Evolutionary conservation across 2,113 vertebrate species (phyloP).

Genomic region (Rhinoptilus africanus): DNA sequence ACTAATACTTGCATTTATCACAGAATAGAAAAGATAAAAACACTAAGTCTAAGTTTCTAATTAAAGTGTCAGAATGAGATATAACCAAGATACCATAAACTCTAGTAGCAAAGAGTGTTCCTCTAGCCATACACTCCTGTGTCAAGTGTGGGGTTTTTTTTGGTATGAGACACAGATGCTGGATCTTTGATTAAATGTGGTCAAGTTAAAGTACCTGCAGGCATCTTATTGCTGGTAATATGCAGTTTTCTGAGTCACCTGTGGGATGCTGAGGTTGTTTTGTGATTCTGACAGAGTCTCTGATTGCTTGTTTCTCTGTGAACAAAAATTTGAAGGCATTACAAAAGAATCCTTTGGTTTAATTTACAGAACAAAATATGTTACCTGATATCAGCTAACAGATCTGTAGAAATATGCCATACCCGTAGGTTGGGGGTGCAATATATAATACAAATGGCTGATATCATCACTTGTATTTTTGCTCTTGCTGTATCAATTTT

Average conservation of each 20-base stretch:
- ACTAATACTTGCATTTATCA: neutral
- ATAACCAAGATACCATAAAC: neutral
- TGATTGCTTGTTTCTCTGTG: neutral
- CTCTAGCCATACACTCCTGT: neutral
- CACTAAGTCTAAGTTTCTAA: conserved; percentile 2
- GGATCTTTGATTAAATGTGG: neutral
- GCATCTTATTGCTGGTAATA: neutral
- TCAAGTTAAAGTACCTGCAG: neutral
- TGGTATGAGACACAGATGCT: neutral
- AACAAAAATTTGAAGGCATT: neutral
- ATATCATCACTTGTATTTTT: neutral
- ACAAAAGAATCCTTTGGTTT: neutral
- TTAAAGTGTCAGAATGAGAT: conserved; percentile 45
- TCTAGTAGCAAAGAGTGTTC: neutral
- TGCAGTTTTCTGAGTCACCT: neutral
- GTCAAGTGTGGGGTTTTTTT: neutral
- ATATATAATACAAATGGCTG: neutral
- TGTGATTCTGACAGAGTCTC: neutral
- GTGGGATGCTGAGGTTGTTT: neutral
- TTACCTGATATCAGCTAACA: neutral
- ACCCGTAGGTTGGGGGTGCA: neutral
- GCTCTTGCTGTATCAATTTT: neutral
- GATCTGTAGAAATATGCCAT: neutral
- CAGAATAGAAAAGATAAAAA: neutral
- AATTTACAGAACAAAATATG: neutral